Evolutionary conservation across 2,113 vertebrate species (phyloP), one percentile per base, ranked within the genome.

Genomic region (Rhadina sibilatrix): DNA sequence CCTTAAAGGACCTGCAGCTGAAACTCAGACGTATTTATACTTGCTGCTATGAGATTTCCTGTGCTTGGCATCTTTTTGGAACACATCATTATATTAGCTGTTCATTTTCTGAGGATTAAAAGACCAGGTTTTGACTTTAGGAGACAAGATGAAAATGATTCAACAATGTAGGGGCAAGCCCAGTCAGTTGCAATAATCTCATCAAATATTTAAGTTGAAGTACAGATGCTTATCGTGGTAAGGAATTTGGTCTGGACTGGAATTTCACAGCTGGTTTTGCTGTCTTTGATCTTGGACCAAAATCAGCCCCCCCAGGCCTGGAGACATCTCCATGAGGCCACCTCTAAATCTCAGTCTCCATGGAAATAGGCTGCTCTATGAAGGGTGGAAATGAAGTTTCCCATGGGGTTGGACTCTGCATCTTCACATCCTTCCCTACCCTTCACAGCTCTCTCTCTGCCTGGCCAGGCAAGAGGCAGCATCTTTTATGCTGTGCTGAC

Each of bases 241-340:
- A 89, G 82, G 40, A 90, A 63, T 69, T 86, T 2, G 2, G 47
- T 80, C 40, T 14, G 71, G 72, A 63, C 15, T 63, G 56, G 82
- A 85, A 90, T 77, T 91, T 97, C 66, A 87, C 38, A 80, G 60
- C 64, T 83, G 54, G 13, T 59, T 90, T 94, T 59, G n/a, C 27
- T 74, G 17, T 52, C 38, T 91, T 96, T 91, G 71, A 72, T 87
- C 68, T 81, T 44, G 38, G 40, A 70, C 24, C 24, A 78, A 83
- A 80, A 2, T 31, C 19, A 75, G 35, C 12, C 52, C 31, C 20
- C 23, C 42, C 79, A 56, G 35, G 22, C 63, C 77, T 65, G 33
- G 54, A 83, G 28, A 63, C 17, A 37, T 22, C 59, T 74, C 75
- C 7, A 17, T 0, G 1, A 86, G 42, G 63, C 42, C 64, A 65